Evolutionary conservation across 2,888 invertebrate genomes (phyloP).

Genomic region (Chesias legatella): DNA sequence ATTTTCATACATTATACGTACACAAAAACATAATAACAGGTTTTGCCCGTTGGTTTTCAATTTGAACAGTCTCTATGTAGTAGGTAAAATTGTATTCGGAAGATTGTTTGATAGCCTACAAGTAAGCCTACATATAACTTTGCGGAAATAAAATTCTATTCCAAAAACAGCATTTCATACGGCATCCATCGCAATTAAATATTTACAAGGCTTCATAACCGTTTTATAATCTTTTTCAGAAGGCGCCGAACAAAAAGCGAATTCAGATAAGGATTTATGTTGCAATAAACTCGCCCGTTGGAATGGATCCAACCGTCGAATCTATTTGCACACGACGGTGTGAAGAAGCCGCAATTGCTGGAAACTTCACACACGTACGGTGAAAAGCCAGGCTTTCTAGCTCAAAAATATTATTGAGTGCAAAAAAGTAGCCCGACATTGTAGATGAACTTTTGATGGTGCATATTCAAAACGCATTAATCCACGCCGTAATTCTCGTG

Average conservation of each 20-base stretch:
- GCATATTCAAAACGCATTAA: too few relatives aligned
- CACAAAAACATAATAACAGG: too few relatives aligned
- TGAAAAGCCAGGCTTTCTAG: slow-evolving; percentile 27
- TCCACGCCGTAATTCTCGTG: too few relatives aligned
- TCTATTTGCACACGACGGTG: slow-evolving; percentile 47
- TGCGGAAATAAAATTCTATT: too few relatives aligned
- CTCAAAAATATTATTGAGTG: slow-evolving; percentile 6
- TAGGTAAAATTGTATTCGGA: too few relatives aligned
- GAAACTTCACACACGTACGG: slow-evolving; percentile 30
- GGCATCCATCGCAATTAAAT: slow-evolving; percentile 17
- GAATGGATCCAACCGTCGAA: slow-evolving; percentile 51
- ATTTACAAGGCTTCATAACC: slow-evolving; percentile 26
- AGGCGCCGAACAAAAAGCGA: slow-evolving; percentile 31
- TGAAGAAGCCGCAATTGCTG: slow-evolving; percentile 30
- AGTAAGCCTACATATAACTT: too few relatives aligned
- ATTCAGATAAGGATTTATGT: slow-evolving; percentile 54
- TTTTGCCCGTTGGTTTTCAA: too few relatives aligned
- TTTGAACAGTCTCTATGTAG: too few relatives aligned
- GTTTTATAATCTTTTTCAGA: slow-evolving; percentile 32
- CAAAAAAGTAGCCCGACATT: too few relatives aligned
- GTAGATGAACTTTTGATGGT: too few relatives aligned
- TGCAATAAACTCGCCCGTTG: slow-evolving; percentile 53
- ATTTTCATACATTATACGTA: too few relatives aligned
- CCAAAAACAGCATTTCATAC: background rate
- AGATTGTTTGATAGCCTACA: too few relatives aligned